A percentile compares a stretch with the other conserved stretches of the same genome.
Conservation (phyloP, 2,888 invertebrate species). For the Scrobipalpa costella region DNA sequence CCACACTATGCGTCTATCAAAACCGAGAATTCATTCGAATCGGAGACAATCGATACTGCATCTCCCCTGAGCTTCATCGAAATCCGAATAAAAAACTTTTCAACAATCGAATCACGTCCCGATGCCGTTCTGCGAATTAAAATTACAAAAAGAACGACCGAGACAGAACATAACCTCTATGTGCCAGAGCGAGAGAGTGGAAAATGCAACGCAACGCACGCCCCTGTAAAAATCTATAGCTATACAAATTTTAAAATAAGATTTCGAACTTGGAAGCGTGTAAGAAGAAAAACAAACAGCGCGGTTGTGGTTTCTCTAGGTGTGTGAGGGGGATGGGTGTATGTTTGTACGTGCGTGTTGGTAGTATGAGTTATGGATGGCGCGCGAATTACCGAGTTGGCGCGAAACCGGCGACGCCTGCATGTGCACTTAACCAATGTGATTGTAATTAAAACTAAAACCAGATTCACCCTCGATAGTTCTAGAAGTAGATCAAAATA, state of each 20-base stretch:
- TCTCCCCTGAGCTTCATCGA: constrained; percentile 55
- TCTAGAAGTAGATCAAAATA: neutral
- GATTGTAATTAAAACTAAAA: constrained; percentile 23
- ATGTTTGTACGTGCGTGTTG: constrained; percentile 57
- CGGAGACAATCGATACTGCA: constrained; percentile 21
- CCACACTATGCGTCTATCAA: constrained; percentile 19
- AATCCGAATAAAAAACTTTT: constrained; percentile 74
- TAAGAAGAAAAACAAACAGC: constrained; percentile 72
- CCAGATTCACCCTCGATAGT: constrained; percentile 8
- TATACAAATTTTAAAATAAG: constrained; percentile 75
- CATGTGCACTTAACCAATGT: constrained; percentile 14
- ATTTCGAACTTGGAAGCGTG: constrained; percentile 71
- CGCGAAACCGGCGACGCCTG: constrained; percentile 44
- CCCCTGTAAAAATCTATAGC: constrained; percentile 69
- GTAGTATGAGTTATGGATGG: constrained; percentile 79
- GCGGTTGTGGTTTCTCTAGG: constrained; percentile 69
- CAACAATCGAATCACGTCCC: constrained; percentile 77
- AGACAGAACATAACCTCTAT: constrained; percentile 53
- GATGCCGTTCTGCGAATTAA: constrained; percentile 79
- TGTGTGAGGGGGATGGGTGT: constrained; percentile 67
- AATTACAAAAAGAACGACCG: constrained; percentile 77
- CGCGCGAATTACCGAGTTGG: constrained; percentile 78
- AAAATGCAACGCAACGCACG: constrained; percentile 82
- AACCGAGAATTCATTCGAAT: constrained; percentile 43
- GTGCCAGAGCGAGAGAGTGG: constrained; percentile 74